Evolutionary conservation across 2,888 invertebrate genomes (phyloP).

Genomic region (Acanthoscelides obtectus): DNA sequence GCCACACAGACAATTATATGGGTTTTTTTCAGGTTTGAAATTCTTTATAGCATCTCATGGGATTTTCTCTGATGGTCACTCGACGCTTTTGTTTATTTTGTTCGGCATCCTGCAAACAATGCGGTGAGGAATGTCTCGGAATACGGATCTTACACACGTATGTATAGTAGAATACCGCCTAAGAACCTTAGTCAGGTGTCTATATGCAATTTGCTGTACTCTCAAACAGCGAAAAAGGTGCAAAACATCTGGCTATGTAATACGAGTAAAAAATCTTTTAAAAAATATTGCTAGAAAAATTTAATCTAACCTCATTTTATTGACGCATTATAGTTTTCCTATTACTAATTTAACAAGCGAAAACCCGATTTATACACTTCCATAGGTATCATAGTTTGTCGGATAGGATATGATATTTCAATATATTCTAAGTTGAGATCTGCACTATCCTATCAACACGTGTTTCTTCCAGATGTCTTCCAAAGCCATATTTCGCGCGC

Average conservation of each 20-base stretch:
- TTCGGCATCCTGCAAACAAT: not conserved
- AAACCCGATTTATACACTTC: no score
- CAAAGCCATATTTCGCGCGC: no score
- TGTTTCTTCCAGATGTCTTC: no score
- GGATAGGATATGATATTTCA: no score
- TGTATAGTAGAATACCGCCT: not conserved
- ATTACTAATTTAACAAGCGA: no score
- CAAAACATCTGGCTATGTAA: not conserved
- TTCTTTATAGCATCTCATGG: not conserved
- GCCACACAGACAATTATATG: constrained; percentile 26
- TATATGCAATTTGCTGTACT: not conserved
- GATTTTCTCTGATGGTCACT: not conserved
- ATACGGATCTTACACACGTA: not conserved
- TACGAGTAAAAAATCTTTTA: not conserved
- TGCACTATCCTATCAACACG: no score
- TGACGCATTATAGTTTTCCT: no score
- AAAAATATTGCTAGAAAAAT: no score
- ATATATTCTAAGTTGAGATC: not conserved
- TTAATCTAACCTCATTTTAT: no score
- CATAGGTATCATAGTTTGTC: no score
- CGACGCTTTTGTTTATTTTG: constrained; percentile 6
- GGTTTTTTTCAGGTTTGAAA: constrained; percentile 9
- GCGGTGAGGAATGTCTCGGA: not conserved
- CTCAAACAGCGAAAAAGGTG: not conserved
- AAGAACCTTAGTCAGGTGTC: not conserved